Evolutionary conservation across 2,113 vertebrate species (phyloP).

Genomic region (Centrocercus urophasianus): DNA sequence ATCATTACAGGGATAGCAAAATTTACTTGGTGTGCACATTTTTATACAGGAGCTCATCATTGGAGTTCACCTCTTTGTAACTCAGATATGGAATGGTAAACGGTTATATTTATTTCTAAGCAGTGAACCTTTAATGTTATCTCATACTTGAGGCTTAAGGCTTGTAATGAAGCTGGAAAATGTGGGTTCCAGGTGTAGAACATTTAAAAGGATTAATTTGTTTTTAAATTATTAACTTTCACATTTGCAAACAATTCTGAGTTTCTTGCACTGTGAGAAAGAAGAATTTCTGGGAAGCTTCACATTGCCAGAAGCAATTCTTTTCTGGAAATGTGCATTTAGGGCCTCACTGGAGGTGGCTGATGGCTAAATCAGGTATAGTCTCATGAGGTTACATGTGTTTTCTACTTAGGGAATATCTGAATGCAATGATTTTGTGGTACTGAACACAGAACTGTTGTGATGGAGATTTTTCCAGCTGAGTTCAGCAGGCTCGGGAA

Average conservation of each 20-base stretch:
- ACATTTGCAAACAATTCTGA: neutral
- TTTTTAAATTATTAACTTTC: neutral
- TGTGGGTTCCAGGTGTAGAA: neutral
- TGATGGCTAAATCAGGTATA: neutral
- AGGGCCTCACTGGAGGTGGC: neutral
- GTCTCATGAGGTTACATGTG: neutral
- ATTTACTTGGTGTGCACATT: neutral
- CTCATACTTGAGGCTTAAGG: neutral
- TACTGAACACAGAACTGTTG: neutral
- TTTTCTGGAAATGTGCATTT: neutral
- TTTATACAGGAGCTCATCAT: neutral
- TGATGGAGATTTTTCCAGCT: neutral
- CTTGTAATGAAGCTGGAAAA: neutral
- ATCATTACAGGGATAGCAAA: neutral
- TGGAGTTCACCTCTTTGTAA: neutral
- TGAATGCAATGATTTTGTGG: neutral
- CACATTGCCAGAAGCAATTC: neutral
- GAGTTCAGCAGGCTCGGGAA: slow-evolving; percentile 17
- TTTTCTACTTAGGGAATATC: neutral
- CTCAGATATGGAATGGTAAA: neutral
- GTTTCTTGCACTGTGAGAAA: neutral
- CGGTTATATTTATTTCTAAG: neutral
- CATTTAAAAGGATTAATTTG: neutral
- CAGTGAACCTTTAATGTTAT: neutral
- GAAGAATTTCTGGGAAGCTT: neutral